phyloP scores from a whole-genome alignment of 2,797 vertebrate species.

The Esox masquinongy region DNA sequence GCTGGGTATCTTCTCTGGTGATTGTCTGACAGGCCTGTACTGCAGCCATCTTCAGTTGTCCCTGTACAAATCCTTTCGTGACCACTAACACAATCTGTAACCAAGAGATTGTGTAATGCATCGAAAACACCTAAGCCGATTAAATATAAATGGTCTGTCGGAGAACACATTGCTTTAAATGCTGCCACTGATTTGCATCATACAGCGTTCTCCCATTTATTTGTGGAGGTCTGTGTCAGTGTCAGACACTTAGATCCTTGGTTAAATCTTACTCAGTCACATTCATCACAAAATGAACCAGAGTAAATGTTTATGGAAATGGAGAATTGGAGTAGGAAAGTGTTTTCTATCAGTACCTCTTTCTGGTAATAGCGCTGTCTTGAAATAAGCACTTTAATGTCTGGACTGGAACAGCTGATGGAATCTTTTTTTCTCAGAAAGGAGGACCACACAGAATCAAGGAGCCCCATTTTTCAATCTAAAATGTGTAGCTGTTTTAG shows the following conservation, averaged over 20 bases:
- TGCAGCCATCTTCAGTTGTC: too few relatives aligned
- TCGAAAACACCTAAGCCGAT: background rate
- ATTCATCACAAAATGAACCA: constrained; percentile 34
- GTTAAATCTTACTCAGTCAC: constrained; percentile 30
- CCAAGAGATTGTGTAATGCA: background rate
- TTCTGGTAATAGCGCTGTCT: constrained; percentile 55
- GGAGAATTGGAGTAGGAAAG: constrained; percentile 50
- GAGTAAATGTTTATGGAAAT: constrained; percentile 64
- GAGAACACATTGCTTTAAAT: background rate
- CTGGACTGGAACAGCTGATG: constrained; percentile 55
- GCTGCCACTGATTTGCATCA: background rate
- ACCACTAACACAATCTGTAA: background rate
- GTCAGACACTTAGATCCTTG: constrained; percentile 47
- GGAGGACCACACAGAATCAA: background rate
- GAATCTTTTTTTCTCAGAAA: background rate
- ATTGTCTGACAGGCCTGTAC: too few relatives aligned
- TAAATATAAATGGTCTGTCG: background rate
- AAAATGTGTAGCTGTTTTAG: constrained; percentile 1
- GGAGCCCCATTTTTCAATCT: background rate
- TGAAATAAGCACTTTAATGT: constrained; percentile 53
- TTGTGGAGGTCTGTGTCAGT: constrained; percentile 9
- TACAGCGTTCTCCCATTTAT: constrained; percentile 24
- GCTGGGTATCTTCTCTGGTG: too few relatives aligned
- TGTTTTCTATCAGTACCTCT: constrained; percentile 61
- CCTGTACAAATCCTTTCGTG: too few relatives aligned